A percentile compares a stretch with the other conserved stretches of the same genome.
These are phyloP conservation scores for Hippolais icterina DNA, from an alignment of 2,113 vertebrate species.

Conservation along the genomic window DNA sequence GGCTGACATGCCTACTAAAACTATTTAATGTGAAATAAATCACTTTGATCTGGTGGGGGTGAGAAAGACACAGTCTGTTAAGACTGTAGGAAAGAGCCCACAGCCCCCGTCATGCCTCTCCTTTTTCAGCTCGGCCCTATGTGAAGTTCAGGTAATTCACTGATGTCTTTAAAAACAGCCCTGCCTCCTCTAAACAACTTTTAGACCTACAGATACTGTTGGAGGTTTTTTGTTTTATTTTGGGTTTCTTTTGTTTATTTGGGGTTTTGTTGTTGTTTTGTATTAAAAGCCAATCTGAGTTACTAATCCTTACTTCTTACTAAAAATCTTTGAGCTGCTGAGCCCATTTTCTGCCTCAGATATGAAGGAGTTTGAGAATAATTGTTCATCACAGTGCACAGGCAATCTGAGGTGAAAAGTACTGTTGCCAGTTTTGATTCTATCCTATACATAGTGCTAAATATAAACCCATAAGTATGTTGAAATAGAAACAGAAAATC, in stretches of 20 bases:
- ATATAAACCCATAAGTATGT: fast-evolving
- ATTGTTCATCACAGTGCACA: fast-evolving
- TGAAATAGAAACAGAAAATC: neutral
- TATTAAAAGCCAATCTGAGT: neutral
- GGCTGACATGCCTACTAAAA: fast-evolving
- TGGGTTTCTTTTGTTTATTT: neutral
- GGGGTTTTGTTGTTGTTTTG: neutral
- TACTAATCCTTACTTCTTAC: neutral
- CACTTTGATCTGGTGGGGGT: fast-evolving
- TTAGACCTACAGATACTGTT: fast-evolving
- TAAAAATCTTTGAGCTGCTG: neutral
- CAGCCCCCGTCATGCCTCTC: fast-evolving
- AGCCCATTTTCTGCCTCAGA: neutral
- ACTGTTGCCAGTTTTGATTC: neutral
- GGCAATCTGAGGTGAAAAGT: neutral
- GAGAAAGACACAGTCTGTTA: fast-evolving
- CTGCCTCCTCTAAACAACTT: fast-evolving
- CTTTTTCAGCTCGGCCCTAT: fast-evolving
- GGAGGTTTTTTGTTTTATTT: fast-evolving
- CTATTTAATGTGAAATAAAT: fast-evolving
- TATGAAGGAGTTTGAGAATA: neutral
- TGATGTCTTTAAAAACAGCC: neutral
- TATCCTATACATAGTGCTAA: neutral
- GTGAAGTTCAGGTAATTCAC: too few relatives aligned
- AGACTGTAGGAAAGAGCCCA: fast-evolving